Evolutionary conservation across 1,140 invertebrate species (phyloP), one percentile per base, ranked within the genome.

Genomic region (Drosophila nebulosa): DNA sequence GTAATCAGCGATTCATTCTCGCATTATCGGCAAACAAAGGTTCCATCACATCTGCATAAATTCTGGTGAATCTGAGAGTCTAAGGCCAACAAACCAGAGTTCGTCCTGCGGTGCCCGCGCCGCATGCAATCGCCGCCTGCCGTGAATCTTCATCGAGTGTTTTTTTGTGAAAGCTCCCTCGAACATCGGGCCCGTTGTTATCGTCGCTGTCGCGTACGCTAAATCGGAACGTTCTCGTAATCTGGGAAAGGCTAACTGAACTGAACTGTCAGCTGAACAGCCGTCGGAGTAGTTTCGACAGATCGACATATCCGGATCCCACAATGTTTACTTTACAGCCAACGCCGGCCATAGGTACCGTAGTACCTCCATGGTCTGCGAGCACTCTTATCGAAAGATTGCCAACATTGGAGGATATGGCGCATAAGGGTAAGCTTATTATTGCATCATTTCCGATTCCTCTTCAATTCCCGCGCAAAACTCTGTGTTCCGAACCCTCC

Each of bases 251-350:
- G 35, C 35, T n/a, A 36, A 36, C 35, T n/a, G n/a, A n/a, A n/a
- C n/a, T n/a, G n/a, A n/a, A n/a, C n/a, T n/a, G 35, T 1, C 12
- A n/a, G 35, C 2, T 36, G 35, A 12, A 14, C 12, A 26, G 14
- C 26, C 53, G 30, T 27, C 18, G 53, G 53, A 56, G 16, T 32
- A 26, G 18, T 16, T 59, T 10, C 56, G 42, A 59, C n/a, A 55
- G 21, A 65, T 56, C 52, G 26, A 26, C 57, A 56, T 27, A 32
- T 53, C n/a, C 6, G 16, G 21, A 10, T 22, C 30, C 18, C 24
- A 42, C 51, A 46, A 91, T 91, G 90, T 91, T 91, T 65, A 91
- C 90, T 1, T 59, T 91, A 30, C 90, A 91, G 74, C 58, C 88
- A 21, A 91, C 74, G 10, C 84, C 90, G 21, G 27, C 90, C 10